Evolutionary conservation across 1,140 invertebrate genomes (phyloP).

Genomic region (Chionoecetes opilio): DNA sequence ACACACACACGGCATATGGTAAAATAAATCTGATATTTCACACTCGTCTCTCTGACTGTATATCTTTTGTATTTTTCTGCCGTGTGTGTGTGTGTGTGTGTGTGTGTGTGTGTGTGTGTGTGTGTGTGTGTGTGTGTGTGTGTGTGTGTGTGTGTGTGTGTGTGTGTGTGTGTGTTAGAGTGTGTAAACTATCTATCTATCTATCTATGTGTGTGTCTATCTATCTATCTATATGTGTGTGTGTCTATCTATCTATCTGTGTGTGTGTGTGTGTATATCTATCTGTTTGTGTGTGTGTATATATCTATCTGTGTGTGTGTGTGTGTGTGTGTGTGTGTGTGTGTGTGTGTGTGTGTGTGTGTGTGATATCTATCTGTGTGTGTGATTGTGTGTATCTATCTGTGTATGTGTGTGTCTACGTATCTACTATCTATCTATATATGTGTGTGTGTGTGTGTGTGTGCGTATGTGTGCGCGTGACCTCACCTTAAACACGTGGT

Average conservation of each 20-base stretch:
- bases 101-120: conserved; percentile 62
- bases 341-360: neutral
- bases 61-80: neutral
- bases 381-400: conserved; percentile 47
- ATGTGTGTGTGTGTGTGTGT: conserved; percentile 42
- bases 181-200: neutral
- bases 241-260: neutral
- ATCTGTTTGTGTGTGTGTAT: too few relatives aligned
- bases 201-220: conserved; percentile 42
- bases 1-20: conserved; percentile 31
- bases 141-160: conserved; percentile 41
- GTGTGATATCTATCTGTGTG: conserved; percentile 20
- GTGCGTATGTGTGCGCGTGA: neutral
- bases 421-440: too few relatives aligned
- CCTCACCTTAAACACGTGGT: conserved; percentile 67
- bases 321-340: conserved; percentile 45
- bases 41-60: neutral
- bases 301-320: neutral
- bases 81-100: conserved; percentile 54
- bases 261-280: too few relatives aligned
- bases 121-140: conserved; percentile 64
- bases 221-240: conserved; percentile 45
- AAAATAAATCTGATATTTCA: neutral
- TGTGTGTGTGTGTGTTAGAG: neutral
- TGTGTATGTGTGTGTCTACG: neutral